Percentiles rank a stretch among this genome's conserved stretches.
phyloP scores from a whole-genome alignment of 2,888 invertebrate species.

The Loripinus fragilis region DNA sequence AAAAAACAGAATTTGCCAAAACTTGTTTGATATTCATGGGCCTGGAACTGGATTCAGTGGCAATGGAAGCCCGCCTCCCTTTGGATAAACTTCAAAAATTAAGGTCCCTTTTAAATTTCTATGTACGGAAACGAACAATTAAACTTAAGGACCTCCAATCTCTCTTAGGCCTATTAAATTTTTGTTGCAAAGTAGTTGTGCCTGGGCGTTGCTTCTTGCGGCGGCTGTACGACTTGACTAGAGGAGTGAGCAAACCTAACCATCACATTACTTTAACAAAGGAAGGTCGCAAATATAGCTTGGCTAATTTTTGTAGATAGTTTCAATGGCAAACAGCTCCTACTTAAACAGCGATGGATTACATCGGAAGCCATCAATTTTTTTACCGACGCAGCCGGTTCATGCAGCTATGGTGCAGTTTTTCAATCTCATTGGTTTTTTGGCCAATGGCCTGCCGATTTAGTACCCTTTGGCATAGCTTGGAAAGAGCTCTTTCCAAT shows the following conservation, averaged over 20 bases:
- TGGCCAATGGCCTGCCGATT: background rate
- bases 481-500: background rate
- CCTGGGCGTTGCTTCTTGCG: constrained; percentile 4
- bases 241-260: background rate
- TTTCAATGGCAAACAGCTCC: background rate
- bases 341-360: background rate
- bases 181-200: background rate
- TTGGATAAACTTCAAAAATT: background rate
- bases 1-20: background rate
- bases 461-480: background rate
- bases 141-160: constrained; percentile 11
- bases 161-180: background rate
- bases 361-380: background rate
- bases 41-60: background rate
- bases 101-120: background rate
- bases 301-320: background rate
- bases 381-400: background rate
- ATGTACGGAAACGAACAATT: background rate
- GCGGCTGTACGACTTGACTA: constrained; percentile 4
- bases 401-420: background rate
- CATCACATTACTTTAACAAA: background rate
- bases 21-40: constrained; percentile 7
- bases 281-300: constrained; percentile 3
- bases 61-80: constrained; percentile 3
- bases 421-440: background rate